Evolutionary conservation across 1,140 invertebrate species (phyloP).

Genomic region (Sitodiplosis mosellana): DNA sequence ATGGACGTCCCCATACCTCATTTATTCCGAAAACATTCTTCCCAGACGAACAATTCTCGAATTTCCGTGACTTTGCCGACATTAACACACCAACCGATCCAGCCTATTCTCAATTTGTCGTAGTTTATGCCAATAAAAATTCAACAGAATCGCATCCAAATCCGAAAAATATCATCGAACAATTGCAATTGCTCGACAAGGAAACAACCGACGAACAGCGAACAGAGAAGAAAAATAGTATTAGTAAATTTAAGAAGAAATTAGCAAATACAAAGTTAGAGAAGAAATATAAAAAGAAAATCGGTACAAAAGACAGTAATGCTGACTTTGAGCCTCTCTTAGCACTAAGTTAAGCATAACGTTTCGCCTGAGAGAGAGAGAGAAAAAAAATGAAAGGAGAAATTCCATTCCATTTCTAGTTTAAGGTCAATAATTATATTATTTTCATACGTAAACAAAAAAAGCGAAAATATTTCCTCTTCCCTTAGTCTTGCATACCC

Average conservation of each 20-base stretch:
- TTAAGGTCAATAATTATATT: too few relatives aligned
- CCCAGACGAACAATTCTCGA: constrained; percentile 60
- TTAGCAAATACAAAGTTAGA: constrained; percentile 40
- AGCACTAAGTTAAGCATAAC: constrained; percentile 36
- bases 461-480: too few relatives aligned
- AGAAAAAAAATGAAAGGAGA: too few relatives aligned
- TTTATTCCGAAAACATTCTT: constrained; percentile 28
- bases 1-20: constrained; percentile 34
- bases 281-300: constrained; percentile 37
- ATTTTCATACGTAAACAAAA: too few relatives aligned
- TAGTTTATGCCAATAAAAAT: constrained; percentile 64
- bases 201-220: constrained; percentile 28
- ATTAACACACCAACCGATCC: constrained; percentile 64
- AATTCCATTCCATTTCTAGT: too few relatives aligned
- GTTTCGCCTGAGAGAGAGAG: background rate
- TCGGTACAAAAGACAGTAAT: constrained; percentile 23
- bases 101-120: constrained; percentile 61
- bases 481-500: too few relatives aligned
- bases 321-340: constrained; percentile 37
- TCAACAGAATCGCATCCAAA: constrained; percentile 29
- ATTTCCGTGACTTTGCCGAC: constrained; percentile 75
- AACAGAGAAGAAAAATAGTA: constrained; percentile 21
- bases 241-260: constrained; percentile 41
- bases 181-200: constrained; percentile 46
- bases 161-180: constrained; percentile 68